Evolutionary conservation across 2,113 vertebrate genomes (phyloP), one percentile per base, ranked within the genome.

Genomic region (Mus spicilegus): DNA sequence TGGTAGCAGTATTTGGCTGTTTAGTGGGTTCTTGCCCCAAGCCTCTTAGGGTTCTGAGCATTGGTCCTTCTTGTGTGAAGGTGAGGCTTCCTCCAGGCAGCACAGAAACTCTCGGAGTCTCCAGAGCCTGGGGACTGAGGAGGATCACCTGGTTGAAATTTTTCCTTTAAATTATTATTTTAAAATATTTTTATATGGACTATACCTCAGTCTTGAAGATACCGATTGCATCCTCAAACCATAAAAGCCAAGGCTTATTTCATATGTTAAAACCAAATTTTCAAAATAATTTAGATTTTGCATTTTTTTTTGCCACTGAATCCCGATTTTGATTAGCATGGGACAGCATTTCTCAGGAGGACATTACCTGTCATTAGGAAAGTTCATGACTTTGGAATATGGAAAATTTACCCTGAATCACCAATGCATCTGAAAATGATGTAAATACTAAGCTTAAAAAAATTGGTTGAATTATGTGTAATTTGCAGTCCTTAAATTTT

Each of bases 41-140:
- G 5, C 10, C 36, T 12, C 0, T 14, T 14, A 10, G 17, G 30
- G 30, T 28, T 65, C 17, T 63, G 4, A 77, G n/a, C 0, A 2
- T 56, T 26, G 5, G 7, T 22, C 20, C 2, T 56, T 19, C 24
- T 46, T 8, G 22, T 12, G 5, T 28, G 46, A 1, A 14, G 24
- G 2, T 13, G 12, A 0, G 3, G 3, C 28, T 54, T 49, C 49
- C 49, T 49, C 7, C 2, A 36, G 19, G n/a, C 2, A 89, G 39
- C n/a, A 26, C 17, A n/a, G 51, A 76, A 4, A 8, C 20, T 78
- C n/a, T 1, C 0, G 5, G 2, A 0, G 24, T 1, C 7, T 17
- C 7, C 19, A 0, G 5, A 30, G 46, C 6, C 1, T 51, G 36
- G 0, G 7, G 20, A 19, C 0, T 0, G 4, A 26, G 0, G 6